Base-by-base conservation (phyloP, 2,113 vertebrate genomes). In the Propithecus coquereli region DNA sequence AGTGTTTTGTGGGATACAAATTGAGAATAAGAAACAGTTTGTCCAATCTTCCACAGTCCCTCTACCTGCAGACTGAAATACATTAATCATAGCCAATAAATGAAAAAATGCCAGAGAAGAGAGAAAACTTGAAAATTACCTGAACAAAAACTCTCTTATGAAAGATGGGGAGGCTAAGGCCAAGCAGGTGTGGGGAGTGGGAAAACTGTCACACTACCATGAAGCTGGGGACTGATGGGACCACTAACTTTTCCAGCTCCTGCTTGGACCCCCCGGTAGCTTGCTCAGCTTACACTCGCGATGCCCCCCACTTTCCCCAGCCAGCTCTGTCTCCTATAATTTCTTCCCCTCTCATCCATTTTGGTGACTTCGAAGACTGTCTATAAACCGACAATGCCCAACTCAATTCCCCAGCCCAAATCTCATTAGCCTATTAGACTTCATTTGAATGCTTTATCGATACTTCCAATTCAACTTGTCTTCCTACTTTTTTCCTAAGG, bases 1-100 rank as follows among this genome's bases (percentile, higher is more conserved):
- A 47, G 27, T 83, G 45, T 89, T 94, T 97, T 68, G 8, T 71
- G 83, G 37, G 61, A n/a, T 43, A 25, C 30, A 1, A 79, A 80
- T 65, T 52, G 76, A 90, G 43, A 84, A 84, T 91, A 80, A 76
- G 27, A 40, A 68, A 14, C 18, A 81, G 57, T 94, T 91, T 87
- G 10, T 30, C 8, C 32, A 79, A 40, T 73, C 11, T 81, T 25
- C 20, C 50, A 14, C 1, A 43, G 86, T 83, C 22, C 13, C 18
- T 74, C 34, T 71, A 18, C 37, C 8, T 57, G 18, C 3, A 8
- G 43, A 74, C 61, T 73, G 2, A 59, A 90, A 50, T 80, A 77
- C 43, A 57, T 57, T 57, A 57, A 22, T 57, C 91, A 71, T 34
- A 86, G 43, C 10, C 74, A 92, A 27, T 59, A 14, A 91, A 57